Evolutionary conservation across 53 echinoderm and acorn worm species (phyloP).

Genomic region (Hippasteria phrygiana): DNA sequence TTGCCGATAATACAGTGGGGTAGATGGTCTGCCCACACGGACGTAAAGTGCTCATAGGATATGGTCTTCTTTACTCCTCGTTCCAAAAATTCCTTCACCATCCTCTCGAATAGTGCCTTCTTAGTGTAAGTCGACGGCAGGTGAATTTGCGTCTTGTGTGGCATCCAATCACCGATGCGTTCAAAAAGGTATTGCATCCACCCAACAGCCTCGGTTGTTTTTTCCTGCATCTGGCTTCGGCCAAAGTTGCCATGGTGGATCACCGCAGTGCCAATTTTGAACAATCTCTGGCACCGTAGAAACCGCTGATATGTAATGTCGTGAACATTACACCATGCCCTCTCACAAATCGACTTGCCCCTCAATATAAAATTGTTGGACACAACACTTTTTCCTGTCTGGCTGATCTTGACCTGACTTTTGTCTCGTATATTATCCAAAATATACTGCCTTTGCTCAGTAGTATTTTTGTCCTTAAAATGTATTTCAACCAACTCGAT

Average conservation of each 20-base stretch:
- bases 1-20: conserved; percentile 35
- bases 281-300: conserved; percentile 17
- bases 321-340: conserved; percentile 58
- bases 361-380: conserved; percentile 31
- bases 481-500: conserved; percentile 1
- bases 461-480: conserved; percentile 24
- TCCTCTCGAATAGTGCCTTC: conserved; percentile 33
- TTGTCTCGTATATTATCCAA: conserved; percentile 30
- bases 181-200: conserved; percentile 54
- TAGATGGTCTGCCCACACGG: conserved; percentile 34
- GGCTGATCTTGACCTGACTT: not conserved
- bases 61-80: not conserved
- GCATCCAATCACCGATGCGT: conserved; percentile 53
- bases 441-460: conserved; percentile 46
- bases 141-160: conserved; percentile 25
- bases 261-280: not conserved
- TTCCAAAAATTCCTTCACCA: conserved; percentile 46
- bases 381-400: not conserved
- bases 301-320: conserved; percentile 28
- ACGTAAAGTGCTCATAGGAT: conserved; percentile 50
- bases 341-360: conserved; percentile 34
- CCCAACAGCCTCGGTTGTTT: conserved; percentile 27
- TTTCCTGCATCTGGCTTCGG: not conserved
- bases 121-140: conserved; percentile 49
- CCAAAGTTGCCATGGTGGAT: conserved; percentile 53